phyloP scores from a whole-genome alignment of 2,888 invertebrate species.

The Lissonota sp. region DNA sequence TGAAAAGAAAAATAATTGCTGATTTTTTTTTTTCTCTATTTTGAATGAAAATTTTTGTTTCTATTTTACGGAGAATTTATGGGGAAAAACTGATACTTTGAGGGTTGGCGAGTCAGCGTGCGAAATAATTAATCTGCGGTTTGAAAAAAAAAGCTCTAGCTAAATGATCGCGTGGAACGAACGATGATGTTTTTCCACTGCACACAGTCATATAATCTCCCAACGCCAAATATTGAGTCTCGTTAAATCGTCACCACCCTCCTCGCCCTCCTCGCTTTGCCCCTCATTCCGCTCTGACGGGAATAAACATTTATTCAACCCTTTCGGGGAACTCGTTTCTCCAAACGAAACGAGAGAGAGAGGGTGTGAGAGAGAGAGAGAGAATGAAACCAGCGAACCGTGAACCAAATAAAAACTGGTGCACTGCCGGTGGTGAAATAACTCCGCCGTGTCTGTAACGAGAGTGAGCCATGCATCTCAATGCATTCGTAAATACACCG shows the following conservation, averaged over 20 bases:
- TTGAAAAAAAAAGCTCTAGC: too few species aligned
- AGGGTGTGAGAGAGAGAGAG: not conserved
- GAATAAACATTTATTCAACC: conserved; percentile 53
- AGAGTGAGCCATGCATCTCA: conserved; percentile 45
- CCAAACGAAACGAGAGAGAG: not conserved
- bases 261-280: too few species aligned
- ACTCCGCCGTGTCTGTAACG: conserved; percentile 39
- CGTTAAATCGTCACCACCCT: conserved; percentile 3
- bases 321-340: conserved; percentile 26
- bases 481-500: conserved; percentile 24
- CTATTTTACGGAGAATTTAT: too few species aligned
- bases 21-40: too few species aligned
- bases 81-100: too few species aligned
- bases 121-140: too few species aligned
- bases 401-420: conserved; percentile 38
- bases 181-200: not conserved
- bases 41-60: too few species aligned
- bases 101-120: too few species aligned
- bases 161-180: not conserved
- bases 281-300: conserved; percentile 9
- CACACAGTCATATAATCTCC: not conserved
- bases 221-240: conserved; percentile 1
- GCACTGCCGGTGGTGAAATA: conserved; percentile 17
- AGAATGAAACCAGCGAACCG: conserved; percentile 25
- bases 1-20: too few species aligned